Base-by-base conservation (phyloP, 2,888 invertebrate species). In the Euphydryas editha region DNA sequence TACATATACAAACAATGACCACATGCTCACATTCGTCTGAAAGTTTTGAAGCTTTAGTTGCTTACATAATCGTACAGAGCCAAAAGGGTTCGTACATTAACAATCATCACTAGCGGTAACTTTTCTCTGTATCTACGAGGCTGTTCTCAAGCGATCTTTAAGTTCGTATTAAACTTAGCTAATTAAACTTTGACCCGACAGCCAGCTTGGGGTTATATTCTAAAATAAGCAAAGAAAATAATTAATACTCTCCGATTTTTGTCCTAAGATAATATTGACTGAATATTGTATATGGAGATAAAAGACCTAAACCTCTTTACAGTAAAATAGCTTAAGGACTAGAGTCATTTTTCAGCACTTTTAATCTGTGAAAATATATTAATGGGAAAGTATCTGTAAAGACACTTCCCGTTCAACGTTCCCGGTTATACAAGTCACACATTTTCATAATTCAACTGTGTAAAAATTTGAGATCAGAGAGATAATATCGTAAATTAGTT, bases 181-280 rank as follows among this genome's bases (percentile, higher is more conserved):
- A 54, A 62, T 62, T 62, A 62, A 62, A 56, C 56, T 62, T 37
- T 56, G 56, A 62, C 62, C 62, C 56, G 56, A 56, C 21, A 47
- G 36, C 20, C 24, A 49, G 17, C 63, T 63, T 58, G 49, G 13
- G 42, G 57, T 39, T 63, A 63, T 58, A 54, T 44, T 39, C 57
- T 42, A 49, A 58, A 57, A 58, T 63, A 63, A 58, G 51, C 63
- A 58, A 57, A 63, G 58, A 58, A 63, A 58, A 63, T 58, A n/a
- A 58, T 63, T 63, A 63, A 49, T 58, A 58, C 39, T 57, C 49
- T 57, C 24, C 10, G 10, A 20, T 8, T 47, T n/a, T 0, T 44
- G 6, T 44, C 17, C 17, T 44, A n/a, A n/a, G 4, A 44, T 44
- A 44, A 17, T 44, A 44, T 44, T n/a, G n/a, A n/a, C 17, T n/a